Conservation (phyloP, 2,797 vertebrate species). For the Catharus ustulatus region DNA sequence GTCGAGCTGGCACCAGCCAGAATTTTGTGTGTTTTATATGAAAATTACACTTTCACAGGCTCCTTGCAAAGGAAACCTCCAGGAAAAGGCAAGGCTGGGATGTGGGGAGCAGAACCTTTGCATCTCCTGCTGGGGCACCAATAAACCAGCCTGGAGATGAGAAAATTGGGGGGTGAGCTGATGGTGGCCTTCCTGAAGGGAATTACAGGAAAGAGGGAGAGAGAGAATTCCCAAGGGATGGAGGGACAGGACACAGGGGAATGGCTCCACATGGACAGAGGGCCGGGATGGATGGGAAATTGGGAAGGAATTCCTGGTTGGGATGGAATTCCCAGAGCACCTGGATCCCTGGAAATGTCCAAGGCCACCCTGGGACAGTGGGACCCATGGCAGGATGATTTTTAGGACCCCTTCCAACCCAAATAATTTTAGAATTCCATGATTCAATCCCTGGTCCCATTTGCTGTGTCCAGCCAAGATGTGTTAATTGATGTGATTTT, state of each 20-base stretch:
- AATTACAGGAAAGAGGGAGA: not conserved
- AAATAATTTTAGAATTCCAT: not conserved
- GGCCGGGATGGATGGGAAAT: rapidly evolving
- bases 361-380: rapidly evolving
- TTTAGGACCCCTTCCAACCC: not conserved
- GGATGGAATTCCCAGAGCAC: not conserved
- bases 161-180: not conserved
- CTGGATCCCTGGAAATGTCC: rapidly evolving
- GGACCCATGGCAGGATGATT: not conserved
- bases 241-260: not conserved
- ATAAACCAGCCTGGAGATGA: not conserved
- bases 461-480: not conserved
- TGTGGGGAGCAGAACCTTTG: not conserved
- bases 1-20: not conserved
- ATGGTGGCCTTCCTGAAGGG: not conserved
- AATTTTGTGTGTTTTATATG: not conserved
- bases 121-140: not conserved
- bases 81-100: not conserved
- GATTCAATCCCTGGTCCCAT: not conserved
- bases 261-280: not conserved
- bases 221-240: not conserved
- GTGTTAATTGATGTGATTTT: not conserved
- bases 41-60: not conserved
- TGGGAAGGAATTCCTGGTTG: rapidly evolving
- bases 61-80: not conserved